phyloP scores from a whole-genome alignment of 2,113 vertebrate genomes.

The Lathamus discolor region DNA sequence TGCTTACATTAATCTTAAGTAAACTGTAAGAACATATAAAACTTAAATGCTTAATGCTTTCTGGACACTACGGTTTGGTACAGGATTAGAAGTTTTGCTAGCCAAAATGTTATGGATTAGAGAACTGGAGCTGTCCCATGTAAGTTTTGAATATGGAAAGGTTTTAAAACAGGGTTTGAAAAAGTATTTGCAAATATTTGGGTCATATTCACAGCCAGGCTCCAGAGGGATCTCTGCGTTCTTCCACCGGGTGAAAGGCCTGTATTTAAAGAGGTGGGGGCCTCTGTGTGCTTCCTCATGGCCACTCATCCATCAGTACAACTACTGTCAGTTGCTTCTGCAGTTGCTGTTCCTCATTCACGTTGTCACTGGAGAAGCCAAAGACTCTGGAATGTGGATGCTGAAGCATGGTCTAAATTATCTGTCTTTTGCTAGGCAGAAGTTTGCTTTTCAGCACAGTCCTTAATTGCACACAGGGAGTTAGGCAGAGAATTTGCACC shows the following conservation, averaged over 20 bases:
- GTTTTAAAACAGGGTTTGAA: background rate
- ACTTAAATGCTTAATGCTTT: background rate
- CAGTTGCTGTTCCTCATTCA: background rate
- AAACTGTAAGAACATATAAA: conserved; percentile 35
- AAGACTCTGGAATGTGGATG: background rate
- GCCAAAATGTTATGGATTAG: background rate
- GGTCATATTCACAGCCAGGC: background rate
- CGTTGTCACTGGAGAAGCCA: background rate
- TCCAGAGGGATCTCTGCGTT: background rate
- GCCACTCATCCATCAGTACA: background rate
- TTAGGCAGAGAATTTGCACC: conserved; percentile 32
- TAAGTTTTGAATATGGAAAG: background rate
- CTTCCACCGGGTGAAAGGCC: background rate
- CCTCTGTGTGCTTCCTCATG: background rate
- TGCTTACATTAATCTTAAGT: conserved; percentile 27
- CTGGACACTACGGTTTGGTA: background rate
- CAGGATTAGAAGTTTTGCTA: background rate
- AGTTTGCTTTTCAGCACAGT: conserved; percentile 50
- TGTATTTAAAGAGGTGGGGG: background rate
- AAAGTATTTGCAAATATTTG: background rate
- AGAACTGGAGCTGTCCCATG: background rate
- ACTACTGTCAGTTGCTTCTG: background rate
- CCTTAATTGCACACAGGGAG: conserved; percentile 27
- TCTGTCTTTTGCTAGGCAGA: conserved; percentile 43
- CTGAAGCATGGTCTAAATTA: conserved; percentile 49